These are phyloP conservation scores for Melanophora roralis DNA, from an alignment of 2,888 invertebrate species.

Conservation along the genomic window DNA sequence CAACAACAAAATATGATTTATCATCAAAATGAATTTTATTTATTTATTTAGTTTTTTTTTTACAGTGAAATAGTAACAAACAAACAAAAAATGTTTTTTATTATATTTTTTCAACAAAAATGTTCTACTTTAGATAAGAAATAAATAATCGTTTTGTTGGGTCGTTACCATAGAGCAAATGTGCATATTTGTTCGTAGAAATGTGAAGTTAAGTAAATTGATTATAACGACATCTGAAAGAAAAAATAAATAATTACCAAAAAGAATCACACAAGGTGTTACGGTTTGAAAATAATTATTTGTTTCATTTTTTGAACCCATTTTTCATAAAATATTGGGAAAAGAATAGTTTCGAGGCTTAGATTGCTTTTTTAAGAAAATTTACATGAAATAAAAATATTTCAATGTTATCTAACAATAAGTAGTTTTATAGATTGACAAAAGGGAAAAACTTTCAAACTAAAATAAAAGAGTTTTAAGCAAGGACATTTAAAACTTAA, in stretches of 20 bases:
- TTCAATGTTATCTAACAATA: no score
- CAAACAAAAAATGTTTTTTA: slow-evolving; percentile 8
- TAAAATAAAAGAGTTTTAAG: no score
- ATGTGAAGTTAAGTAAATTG: not conserved
- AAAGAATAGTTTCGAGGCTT: no score
- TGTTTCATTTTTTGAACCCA: no score
- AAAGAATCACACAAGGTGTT: not conserved
- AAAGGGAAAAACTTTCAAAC: no score
- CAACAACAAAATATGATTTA: slow-evolving; percentile 49
- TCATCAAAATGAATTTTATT: slow-evolving; percentile 49
- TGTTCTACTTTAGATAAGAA: slow-evolving; percentile 58
- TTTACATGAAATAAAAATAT: no score
- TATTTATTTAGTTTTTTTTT: slow-evolving; percentile 17
- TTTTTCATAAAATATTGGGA: no score
- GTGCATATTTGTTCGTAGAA: not conserved
- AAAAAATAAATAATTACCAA: not conserved
- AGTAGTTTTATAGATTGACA: no score
- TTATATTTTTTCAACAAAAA: slow-evolving; percentile 4
- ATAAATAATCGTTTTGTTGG: slow-evolving; percentile 30
- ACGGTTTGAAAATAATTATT: not conserved
- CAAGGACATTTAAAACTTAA: no score
- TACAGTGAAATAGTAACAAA: slow-evolving; percentile 21
- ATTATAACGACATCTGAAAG: not conserved
- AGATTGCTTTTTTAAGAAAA: no score
- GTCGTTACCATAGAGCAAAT: not conserved